Evolutionary conservation across 2,113 vertebrate species (phyloP), one percentile per base, ranked within the genome.

Genomic region (Ageneiosus marmoratus): DNA sequence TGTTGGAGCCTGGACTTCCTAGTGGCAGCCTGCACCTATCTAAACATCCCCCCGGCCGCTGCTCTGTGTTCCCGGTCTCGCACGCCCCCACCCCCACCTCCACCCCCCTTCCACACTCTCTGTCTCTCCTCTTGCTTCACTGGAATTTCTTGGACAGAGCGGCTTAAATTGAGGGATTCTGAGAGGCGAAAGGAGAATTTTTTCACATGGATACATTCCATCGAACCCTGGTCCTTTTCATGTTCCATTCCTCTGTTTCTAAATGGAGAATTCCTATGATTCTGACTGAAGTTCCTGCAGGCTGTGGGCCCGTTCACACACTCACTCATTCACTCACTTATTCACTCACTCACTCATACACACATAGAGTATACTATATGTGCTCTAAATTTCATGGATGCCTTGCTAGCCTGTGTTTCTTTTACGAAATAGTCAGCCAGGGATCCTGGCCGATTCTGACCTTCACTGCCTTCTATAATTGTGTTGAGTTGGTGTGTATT

Each of bases 11-110:
- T 90, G 92, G 93, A 94, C 93, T 95, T 95, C 94, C 93, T 95
- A 94, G 94, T 95, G 94, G 94, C 94, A 95, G 94, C 93, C 92
- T 94, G 94, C 94, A 94, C 94, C 94, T 94, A 95, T 94, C 92
- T 94, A 94, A 95, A 95, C 94, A 95, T 94, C 94, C 94, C 93
- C 92, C 92, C 89, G 89, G 93, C 92, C 90, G 89, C 92, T 92
- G 92, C 91, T 91, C 91, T 90, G 81, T 93, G 91, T 93, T 94
- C 92, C 92, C 89, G 90, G 92, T 91, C 92, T 92, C 80, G 83
- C 90, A 90, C 85, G 81, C 85, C 87, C 87, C 65, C 83, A 1
- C 50, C 11, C 75, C 50, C 76, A 41, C 44, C 76, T 51, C 8
- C 62, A n/a, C 32, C 80, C 58, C 75, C 73, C 70, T 73, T 75